Base-by-base conservation (phyloP, 2,113 vertebrate genomes). In the Dascyllus trimaculatus region DNA sequence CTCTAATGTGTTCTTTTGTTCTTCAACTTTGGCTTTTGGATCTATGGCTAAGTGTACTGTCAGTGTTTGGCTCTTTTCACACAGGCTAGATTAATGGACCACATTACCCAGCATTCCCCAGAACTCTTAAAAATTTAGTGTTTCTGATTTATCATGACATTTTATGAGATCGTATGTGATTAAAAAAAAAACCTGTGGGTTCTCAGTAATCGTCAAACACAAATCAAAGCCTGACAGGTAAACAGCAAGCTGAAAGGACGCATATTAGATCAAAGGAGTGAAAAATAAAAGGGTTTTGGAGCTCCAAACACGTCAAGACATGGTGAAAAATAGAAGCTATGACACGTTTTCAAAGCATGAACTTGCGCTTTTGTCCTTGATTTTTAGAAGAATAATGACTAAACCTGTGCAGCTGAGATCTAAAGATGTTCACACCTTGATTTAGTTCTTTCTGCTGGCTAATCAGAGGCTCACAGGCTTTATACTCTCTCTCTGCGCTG, bases 401-500 rank as follows among this genome's bases (percentile, higher is more conserved):
- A 24, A 81, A 76, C 26, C 25, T 59, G 59, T 67, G 40, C 14
- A 64, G 60, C 22, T 58, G 43, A 49, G 52, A 56, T 74, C 67
- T 76, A 32, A 84, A 64, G 51, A 62, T 61, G 52, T 78, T 80
- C 61, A 71, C 61, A 53, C 71, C 84, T 80, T 67, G 62, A 75
- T 75, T 67, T 57, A 72, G 38, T 46, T 10, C 46, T 63, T 77
- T 43, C 46, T 48, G 51, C 40, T 48, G 59, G 56, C 32, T 70
- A 46, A 63, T 64, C 29, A 69, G 58, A 60, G 71, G 49, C 26
- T 17, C 40, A 15, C 4, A 15, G 59, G 38, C 22, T 56, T 75
- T 61, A 58, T 58, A 53, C 54, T 58, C 63, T 66, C 63, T 66
- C 49, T 78, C 61, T 45, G 69, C 78, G 54, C 53, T 74, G 54